These are phyloP conservation scores for Atta cephalotes DNA, from an alignment of 1,140 invertebrate genomes.

Conservation along the genomic window DNA sequence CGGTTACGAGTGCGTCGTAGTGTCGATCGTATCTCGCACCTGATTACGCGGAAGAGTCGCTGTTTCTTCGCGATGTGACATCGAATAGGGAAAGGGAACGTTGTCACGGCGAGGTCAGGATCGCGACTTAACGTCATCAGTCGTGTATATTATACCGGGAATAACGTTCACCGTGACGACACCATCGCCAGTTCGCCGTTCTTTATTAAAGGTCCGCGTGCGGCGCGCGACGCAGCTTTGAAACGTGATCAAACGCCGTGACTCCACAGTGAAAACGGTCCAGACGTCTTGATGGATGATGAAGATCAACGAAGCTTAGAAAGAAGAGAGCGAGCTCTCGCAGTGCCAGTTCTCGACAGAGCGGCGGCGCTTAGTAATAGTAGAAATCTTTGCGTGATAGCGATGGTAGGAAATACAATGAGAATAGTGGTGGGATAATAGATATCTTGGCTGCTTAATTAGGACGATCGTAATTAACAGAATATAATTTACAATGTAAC, in stretches of 20 bases:
- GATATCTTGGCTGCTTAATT: slow-evolving; percentile 55
- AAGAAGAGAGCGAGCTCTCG: slow-evolving; percentile 16
- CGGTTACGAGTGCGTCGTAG: slow-evolving; percentile 43
- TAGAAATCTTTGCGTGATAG: not conserved
- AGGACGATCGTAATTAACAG: slow-evolving; percentile 66
- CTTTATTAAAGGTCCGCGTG: slow-evolving; percentile 76
- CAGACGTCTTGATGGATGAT: slow-evolving; percentile 70
- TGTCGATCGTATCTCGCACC: slow-evolving; percentile 49
- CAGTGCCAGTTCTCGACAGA: not conserved
- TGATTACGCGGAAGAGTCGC: slow-evolving; percentile 36
- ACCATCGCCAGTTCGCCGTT: slow-evolving; percentile 57
- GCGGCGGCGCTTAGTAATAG: not conserved
- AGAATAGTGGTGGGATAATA: slow-evolving; percentile 1
- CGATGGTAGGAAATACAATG: not conserved
- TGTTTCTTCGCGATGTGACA: not conserved
- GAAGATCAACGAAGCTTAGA: slow-evolving; percentile 70
- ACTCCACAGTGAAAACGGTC: slow-evolving; percentile 72
- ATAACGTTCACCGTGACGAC: slow-evolving; percentile 73
- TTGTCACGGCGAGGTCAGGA: slow-evolving; percentile 7
- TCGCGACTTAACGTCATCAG: slow-evolving; percentile 36
- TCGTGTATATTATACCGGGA: slow-evolving; percentile 60
- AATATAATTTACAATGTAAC: slow-evolving; percentile 66
- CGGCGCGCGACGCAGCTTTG: slow-evolving; percentile 71
- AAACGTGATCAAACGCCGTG: slow-evolving; percentile 80
- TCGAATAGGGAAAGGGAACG: not conserved